Conservation (phyloP, 2,797 vertebrate genomes). For the Chiloscyllium punctatum region DNA sequence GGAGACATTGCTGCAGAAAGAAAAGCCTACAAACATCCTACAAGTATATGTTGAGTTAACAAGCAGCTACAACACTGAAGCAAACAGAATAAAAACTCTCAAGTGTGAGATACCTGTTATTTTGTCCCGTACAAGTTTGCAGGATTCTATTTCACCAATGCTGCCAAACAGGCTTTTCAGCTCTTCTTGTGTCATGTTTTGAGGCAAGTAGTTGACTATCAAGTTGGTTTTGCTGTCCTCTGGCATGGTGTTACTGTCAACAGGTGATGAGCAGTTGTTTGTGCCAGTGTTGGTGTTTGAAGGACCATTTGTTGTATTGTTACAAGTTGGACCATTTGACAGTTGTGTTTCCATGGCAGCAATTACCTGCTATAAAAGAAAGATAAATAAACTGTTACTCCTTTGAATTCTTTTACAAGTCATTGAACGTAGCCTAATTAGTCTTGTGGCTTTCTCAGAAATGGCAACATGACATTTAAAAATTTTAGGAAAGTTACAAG, state of each 20-base stretch:
- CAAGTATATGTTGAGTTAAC: too few species aligned
- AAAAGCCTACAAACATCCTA: neutral
- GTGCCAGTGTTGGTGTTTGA: conserved; percentile 64
- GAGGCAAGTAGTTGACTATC: conserved; percentile 99
- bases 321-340: conserved; percentile 92
- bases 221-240: conserved; percentile 99
- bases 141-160: conserved; percentile 97
- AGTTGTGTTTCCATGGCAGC: conserved; percentile 99
- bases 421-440: neutral
- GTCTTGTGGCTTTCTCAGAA: neutral
- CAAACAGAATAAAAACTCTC: conserved; percentile 25
- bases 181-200: conserved; percentile 98
- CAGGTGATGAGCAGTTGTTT: conserved; percentile 88
- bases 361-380: conserved; percentile 89
- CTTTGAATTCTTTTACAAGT: neutral
- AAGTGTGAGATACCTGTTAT: conserved; percentile 77
- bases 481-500: neutral
- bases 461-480: neutral
- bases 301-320: conserved; percentile 89
- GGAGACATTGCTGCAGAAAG: too few species aligned
- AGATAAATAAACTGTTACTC: conserved; percentile 37
- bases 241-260: conserved; percentile 73
- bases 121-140: conserved; percentile 98
- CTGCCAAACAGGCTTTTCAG: conserved; percentile 96
- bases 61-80: neutral